These are phyloP conservation scores for Nannoperca obscura DNA, from an alignment of 2,797 vertebrate genomes.

Conservation along the genomic window DNA sequence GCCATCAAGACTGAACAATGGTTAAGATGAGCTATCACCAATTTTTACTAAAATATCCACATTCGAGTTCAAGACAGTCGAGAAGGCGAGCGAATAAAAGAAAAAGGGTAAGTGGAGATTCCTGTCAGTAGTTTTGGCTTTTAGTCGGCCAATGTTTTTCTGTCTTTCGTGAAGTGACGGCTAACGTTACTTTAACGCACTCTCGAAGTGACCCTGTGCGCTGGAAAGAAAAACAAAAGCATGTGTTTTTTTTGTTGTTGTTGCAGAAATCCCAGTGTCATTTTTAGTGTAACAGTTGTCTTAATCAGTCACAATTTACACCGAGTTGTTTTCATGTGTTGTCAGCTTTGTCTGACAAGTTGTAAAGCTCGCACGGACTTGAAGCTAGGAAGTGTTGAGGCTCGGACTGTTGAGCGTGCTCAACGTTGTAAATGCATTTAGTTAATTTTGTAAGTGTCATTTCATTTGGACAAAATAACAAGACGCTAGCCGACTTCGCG, in stretches of 20 bases:
- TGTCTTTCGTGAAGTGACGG: slow-evolving; percentile 28
- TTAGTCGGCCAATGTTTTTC: slow-evolving; percentile 34
- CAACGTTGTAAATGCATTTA: background rate
- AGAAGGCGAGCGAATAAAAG: slow-evolving; percentile 89
- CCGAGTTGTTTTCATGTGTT: slow-evolving; percentile 19
- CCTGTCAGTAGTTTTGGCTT: background rate
- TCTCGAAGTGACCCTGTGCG: slow-evolving; percentile 27
- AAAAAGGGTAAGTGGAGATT: slow-evolving; percentile 85
- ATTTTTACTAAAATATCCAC: slow-evolving; percentile 88
- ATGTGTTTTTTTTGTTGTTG: too few species aligned
- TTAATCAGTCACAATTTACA: slow-evolving; percentile 58
- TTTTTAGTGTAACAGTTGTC: slow-evolving; percentile 79
- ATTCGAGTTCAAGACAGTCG: slow-evolving; percentile 87
- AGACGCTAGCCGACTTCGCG: background rate
- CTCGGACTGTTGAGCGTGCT: slow-evolving; percentile 1
- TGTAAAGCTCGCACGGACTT: slow-evolving; percentile 43
- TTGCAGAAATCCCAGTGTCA: slow-evolving; percentile 62
- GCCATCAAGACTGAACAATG: slow-evolving; percentile 90
- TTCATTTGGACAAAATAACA: background rate
- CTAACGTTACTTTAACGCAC: slow-evolving; percentile 15
- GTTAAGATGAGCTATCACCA: slow-evolving; percentile 91
- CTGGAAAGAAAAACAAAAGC: slow-evolving; percentile 49
- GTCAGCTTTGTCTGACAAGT: slow-evolving; percentile 39
- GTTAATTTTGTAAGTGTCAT: background rate
- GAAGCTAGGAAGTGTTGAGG: slow-evolving; percentile 44